Conservation (phyloP, 2,888 invertebrate genomes). For the Pogonocherus hispidulus region DNA sequence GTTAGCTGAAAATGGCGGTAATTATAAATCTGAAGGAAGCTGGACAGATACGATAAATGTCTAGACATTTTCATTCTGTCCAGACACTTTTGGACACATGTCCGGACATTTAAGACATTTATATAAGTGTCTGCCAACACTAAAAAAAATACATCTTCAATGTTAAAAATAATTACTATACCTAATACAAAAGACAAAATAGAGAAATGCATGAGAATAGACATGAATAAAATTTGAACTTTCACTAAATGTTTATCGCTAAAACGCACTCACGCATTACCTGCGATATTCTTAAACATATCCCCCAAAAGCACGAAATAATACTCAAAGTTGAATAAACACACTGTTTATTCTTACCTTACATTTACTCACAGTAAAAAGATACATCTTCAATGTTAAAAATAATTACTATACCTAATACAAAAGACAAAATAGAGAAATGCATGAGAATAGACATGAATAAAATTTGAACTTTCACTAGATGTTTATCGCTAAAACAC, state of each 20-base stretch:
- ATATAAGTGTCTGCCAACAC: no score
- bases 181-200: not conserved
- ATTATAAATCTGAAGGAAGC: no score
- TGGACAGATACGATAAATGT: no score
- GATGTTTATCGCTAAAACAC: not conserved
- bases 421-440: conserved; percentile 3
- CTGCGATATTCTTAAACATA: conserved; percentile 70
- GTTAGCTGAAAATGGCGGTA: no score
- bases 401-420: not conserved
- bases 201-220: conserved; percentile 7
- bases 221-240: conserved; percentile 13
- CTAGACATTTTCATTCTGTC: no score
- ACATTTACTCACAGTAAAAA: not conserved
- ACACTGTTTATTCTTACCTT: not conserved
- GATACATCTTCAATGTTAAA: not conserved
- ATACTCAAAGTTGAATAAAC: no score
- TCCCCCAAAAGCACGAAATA: conserved; percentile 74
- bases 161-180: not conserved
- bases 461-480: not conserved
- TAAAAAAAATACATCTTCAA: not conserved
- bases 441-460: conserved; percentile 7
- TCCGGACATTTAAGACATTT: no score
- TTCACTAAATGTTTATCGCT: not conserved
- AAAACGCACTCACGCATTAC: conserved; percentile 19
- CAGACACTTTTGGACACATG: no score